These are phyloP conservation scores for Coleophora flavipennella DNA, from an alignment of 2,888 invertebrate genomes.

Conservation along the genomic window DNA sequence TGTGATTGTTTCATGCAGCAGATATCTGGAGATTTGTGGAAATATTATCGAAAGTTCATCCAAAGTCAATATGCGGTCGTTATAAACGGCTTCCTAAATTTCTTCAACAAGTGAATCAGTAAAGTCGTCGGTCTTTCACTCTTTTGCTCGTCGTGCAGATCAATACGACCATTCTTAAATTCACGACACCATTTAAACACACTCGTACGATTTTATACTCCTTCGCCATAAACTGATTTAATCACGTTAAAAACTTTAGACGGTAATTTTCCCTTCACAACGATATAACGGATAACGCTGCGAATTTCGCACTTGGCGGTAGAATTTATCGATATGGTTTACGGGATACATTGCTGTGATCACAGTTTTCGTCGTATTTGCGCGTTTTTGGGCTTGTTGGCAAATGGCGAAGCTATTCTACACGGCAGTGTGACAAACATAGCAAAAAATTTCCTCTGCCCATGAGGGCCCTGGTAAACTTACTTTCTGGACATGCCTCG, in stretches of 20 bases:
- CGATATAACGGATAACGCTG: too few species aligned
- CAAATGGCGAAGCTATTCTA: too few species aligned
- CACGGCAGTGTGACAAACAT: too few species aligned
- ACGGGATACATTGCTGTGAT: not conserved
- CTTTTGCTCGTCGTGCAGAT: not conserved
- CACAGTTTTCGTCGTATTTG: too few species aligned
- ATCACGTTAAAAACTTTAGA: not conserved
- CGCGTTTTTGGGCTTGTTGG: too few species aligned
- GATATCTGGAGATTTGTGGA: constrained; percentile 8
- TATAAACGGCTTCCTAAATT: not conserved
- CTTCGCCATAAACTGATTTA: not conserved
- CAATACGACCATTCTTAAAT: too few species aligned
- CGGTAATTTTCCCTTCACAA: too few species aligned
- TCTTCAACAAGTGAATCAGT: not conserved
- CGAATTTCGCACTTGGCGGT: too few species aligned
- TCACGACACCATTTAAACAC: constrained; percentile 1
- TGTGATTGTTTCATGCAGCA: constrained; percentile 5
- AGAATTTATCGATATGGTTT: not conserved
- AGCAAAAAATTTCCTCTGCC: too few species aligned
- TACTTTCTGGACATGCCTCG: too few species aligned
- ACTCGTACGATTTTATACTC: not conserved
- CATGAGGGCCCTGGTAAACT: too few species aligned
- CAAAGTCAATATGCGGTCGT: not conserved
- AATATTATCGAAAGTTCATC: constrained; percentile 1
- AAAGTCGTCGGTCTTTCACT: not conserved